Evolutionary conservation across 2,797 vertebrate genomes (phyloP), one percentile per base, ranked within the genome.

Genomic region (Rhadinocentrus ornatus): DNA sequence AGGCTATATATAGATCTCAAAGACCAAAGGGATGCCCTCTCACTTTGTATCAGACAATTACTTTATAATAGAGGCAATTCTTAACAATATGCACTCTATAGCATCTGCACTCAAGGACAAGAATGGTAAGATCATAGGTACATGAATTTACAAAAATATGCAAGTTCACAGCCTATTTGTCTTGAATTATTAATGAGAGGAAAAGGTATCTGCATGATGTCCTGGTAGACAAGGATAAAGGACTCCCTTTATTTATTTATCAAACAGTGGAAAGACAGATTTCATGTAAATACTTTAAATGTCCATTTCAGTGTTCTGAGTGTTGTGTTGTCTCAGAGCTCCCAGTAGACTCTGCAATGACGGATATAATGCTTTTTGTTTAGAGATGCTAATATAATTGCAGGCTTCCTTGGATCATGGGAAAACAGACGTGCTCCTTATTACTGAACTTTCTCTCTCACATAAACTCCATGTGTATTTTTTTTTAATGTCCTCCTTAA

Each of bases 41-140:
- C 92, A 75, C 91, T 95, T 93, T 95, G 81, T 92, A 90, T 93
- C 92, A 83, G 78, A 89, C 94, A 96, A 96, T 96, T 96, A 95
- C 94, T 95, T 32, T 95, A 93, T 96, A 96, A 96, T 95, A 93
- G 90, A 93, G 87, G 93, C 92, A 92, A 94, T 93, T 94, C 95
- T 93, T 94, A 92, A 89, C 87, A 91, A 89, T 95, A 93, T 90
- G 88, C 89, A 89, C 81, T 88, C 91, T 92, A 90, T 89, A 88
- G 71, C 89, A 77, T 93, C 93, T 94, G 92, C 89, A 88, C 80
- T 88, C 61, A 79, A 88, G 92, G 94, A 58, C 59, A 84, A 92
- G 75, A 55, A 85, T 90, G 91, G 92, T 86, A 62, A 74, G 60
- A 80, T 78, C 67, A 74, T 48, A 75, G 52, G 52, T 69, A 72